These are phyloP conservation scores for Eulithis prunata DNA, from an alignment of 2,888 invertebrate genomes.

Conservation along the genomic window DNA sequence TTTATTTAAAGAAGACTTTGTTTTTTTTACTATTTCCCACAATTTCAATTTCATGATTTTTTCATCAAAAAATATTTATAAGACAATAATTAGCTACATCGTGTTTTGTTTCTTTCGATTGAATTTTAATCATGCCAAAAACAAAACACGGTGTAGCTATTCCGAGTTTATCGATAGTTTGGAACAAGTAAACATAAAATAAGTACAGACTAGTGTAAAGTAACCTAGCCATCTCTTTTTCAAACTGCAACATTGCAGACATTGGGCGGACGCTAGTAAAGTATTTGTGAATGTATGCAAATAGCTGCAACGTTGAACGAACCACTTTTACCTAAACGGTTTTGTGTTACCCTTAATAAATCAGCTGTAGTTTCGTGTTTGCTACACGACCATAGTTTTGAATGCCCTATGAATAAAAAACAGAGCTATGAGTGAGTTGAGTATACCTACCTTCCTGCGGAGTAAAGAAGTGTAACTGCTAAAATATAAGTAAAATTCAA, in stretches of 20 bases:
- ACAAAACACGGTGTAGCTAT: no score
- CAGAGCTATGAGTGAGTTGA: no score
- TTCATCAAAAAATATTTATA: no score
- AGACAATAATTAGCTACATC: background rate
- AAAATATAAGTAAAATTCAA: background rate
- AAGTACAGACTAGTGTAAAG: background rate
- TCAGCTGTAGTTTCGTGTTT: constrained; percentile 11
- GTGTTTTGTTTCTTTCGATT: no score
- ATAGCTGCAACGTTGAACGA: constrained; percentile 47
- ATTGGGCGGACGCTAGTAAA: constrained; percentile 14
- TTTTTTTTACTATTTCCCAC: no score
- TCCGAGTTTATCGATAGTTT: no score
- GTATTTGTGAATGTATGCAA: constrained; percentile 52
- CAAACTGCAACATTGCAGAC: constrained; percentile 25
- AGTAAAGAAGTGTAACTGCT: no score
- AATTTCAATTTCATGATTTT: no score
- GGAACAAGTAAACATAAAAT: no score
- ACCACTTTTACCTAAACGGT: constrained; percentile 37
- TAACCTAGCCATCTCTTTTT: background rate
- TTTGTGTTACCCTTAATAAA: constrained; percentile 23
- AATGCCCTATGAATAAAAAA: no score
- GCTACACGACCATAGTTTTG: background rate
- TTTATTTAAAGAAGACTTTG: background rate
- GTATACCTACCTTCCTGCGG: no score
- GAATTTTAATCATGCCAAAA: no score